Evolutionary conservation across 2,113 vertebrate species (phyloP).

Genomic region (Penelope pileata): DNA sequence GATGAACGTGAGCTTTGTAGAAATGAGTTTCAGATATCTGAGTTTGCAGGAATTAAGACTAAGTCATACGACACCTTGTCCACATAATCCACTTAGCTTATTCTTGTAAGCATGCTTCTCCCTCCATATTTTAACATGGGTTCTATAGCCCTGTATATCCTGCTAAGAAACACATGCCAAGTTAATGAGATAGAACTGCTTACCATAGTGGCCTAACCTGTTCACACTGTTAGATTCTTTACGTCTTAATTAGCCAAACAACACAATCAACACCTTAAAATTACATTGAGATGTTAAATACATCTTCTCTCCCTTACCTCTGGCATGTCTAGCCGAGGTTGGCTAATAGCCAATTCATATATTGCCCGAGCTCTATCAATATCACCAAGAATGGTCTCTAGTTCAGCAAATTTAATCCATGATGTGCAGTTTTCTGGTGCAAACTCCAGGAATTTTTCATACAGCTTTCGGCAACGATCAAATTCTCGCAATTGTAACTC

Average conservation of each 20-base stretch:
- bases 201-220: neutral
- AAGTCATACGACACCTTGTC: neutral
- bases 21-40: neutral
- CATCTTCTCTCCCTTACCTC: constrained; percentile 79
- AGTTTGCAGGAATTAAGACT: fast-evolving
- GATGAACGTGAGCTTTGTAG: neutral
- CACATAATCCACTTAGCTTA: neutral
- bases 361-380: constrained; percentile 89
- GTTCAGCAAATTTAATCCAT: constrained; percentile 97
- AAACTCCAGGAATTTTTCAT: constrained; percentile 97
- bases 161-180: neutral
- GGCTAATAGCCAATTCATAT: constrained; percentile 94
- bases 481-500: constrained; percentile 96
- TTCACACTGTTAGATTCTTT: neutral
- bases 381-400: constrained; percentile 96
- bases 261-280: neutral
- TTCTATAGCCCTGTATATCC: neutral
- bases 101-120: neutral
- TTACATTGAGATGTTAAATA: neutral
- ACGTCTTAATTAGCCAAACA: neutral
- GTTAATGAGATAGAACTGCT: neutral
- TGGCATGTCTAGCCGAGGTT: constrained; percentile 95
- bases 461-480: constrained; percentile 96
- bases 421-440: constrained; percentile 95
- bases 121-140: fast-evolving